These are phyloP conservation scores for Vidua chalybeata DNA, from an alignment of 2,113 vertebrate species.

Conservation along the genomic window DNA sequence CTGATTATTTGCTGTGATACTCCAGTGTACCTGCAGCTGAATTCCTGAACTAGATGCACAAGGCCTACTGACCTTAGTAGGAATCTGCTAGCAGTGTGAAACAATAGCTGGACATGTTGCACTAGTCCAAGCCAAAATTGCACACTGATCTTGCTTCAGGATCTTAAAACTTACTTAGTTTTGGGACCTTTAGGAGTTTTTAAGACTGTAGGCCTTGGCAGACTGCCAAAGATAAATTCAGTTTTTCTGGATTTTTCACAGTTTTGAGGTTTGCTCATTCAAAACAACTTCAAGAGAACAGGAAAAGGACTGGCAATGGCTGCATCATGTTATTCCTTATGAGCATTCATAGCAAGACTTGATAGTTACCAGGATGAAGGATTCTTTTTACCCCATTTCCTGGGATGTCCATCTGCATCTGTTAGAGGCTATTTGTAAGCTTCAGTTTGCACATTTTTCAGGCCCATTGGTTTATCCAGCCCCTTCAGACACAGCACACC, in stretches of 20 bases:
- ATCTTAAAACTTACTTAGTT: not conserved
- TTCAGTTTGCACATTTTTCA: not conserved
- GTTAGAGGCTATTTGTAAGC: not conserved
- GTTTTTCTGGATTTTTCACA: not conserved
- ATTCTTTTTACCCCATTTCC: not conserved
- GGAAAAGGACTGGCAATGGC: not conserved
- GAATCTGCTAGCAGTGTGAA: not conserved
- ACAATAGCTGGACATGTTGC: not conserved
- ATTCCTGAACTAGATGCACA: not conserved
- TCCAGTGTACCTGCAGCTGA: not conserved
- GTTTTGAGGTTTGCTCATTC: not conserved
- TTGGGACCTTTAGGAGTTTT: not conserved
- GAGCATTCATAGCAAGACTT: not conserved
- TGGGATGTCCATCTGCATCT: not conserved
- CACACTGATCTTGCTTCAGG: not conserved
- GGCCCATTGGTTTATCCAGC: not conserved
- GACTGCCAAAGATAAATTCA: not conserved
- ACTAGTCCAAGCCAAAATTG: not conserved
- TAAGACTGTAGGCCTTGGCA: not conserved
- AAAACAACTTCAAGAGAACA: not conserved
- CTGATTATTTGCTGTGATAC: not conserved
- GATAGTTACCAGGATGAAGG: not conserved
- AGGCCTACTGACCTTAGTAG: not conserved
- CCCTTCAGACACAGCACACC: not conserved
- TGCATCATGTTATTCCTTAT: not conserved